phyloP scores from a whole-genome alignment of 2,797 vertebrate species.

The Xenentodon cancila region DNA sequence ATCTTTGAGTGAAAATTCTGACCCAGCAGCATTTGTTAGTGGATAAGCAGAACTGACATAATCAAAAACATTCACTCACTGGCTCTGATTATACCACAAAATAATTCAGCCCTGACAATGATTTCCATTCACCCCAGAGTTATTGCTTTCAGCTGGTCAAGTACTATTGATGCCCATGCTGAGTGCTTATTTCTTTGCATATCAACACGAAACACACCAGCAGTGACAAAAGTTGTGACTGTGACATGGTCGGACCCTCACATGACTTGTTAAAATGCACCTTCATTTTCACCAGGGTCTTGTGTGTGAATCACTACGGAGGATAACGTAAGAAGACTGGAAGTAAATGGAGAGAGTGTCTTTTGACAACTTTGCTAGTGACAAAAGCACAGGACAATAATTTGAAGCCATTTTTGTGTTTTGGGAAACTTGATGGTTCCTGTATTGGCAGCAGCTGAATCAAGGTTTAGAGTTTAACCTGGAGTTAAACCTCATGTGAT shows the following conservation, averaged over 20 bases:
- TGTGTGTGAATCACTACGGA: conserved; percentile 23
- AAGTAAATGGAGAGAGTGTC: too few species aligned
- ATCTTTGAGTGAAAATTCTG: conserved; percentile 45
- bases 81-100: conserved; percentile 47
- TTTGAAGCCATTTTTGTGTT: too few species aligned
- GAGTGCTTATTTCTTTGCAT: conserved; percentile 25
- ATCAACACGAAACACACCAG: conserved; percentile 12
- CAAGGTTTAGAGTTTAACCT: too few species aligned
- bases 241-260: conserved; percentile 30
- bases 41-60: conserved; percentile 51
- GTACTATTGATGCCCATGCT: conserved; percentile 37
- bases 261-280: conserved; percentile 47
- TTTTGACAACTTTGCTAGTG: too few species aligned
- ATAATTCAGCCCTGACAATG: conserved; percentile 34
- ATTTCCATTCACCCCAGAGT: conserved; percentile 43
- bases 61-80: conserved; percentile 57
- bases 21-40: conserved; percentile 57
- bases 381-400: too few species aligned
- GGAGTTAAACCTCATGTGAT: too few species aligned
- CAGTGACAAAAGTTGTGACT: conserved; percentile 17
- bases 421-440: too few species aligned
- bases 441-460: too few species aligned
- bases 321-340: too few species aligned
- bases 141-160: conserved; percentile 57
- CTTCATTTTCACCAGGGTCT: conserved; percentile 35